Conservation (phyloP, 2,797 vertebrate species). For the Microhierax caerulescens region DNA sequence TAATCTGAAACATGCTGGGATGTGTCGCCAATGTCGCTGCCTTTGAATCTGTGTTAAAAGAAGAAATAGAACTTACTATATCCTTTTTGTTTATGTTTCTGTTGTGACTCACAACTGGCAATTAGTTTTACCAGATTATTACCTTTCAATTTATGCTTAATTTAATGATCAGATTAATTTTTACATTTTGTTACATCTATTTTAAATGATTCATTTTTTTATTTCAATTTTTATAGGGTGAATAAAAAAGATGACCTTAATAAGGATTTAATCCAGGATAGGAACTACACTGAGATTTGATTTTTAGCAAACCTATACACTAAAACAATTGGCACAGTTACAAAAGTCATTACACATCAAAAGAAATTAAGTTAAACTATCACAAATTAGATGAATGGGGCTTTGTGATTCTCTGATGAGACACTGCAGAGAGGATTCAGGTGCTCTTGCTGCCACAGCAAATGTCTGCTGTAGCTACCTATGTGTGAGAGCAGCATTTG, state of each 20-base stretch:
- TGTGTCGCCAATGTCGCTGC: background rate
- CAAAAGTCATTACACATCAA: background rate
- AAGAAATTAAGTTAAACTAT: background rate
- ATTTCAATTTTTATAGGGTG: background rate
- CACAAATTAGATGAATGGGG: background rate
- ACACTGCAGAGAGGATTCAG: background rate
- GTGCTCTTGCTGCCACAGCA: background rate
- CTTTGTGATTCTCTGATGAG: background rate
- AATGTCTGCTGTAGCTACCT: background rate
- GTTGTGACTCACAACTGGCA: background rate
- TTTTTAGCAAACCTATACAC: background rate
- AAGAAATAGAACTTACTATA: background rate
- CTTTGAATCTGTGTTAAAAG: background rate
- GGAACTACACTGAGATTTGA: background rate
- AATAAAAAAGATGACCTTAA: background rate
- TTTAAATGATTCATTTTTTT: background rate
- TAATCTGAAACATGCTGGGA: background rate
- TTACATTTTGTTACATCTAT: background rate
- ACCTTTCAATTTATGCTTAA: background rate
- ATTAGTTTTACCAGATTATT: background rate
- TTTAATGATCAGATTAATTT: background rate
- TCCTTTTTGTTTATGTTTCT: background rate
- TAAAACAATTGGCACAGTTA: background rate
- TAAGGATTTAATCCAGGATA: background rate
- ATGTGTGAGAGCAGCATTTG: background rate